phyloP scores from a whole-genome alignment of 2,888 invertebrate genomes.

The Stenolophus ochropezus region DNA sequence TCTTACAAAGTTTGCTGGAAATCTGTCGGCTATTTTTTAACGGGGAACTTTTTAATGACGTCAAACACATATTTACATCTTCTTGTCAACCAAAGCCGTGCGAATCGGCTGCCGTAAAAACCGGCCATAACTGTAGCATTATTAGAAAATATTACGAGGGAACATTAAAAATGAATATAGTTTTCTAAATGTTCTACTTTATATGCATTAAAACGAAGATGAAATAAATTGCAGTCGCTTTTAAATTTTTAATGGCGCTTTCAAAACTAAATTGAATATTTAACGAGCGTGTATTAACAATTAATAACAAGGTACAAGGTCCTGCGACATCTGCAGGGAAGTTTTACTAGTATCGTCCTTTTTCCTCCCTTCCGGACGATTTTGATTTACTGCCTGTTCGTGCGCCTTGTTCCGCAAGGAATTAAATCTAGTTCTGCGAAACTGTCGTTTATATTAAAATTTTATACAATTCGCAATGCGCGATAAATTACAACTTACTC shows the following conservation, averaged over 20 bases:
- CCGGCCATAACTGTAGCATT: conserved; percentile 31
- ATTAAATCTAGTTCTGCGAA: conserved; percentile 28
- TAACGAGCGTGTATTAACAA: conserved; percentile 37
- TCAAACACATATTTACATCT: conserved; percentile 11
- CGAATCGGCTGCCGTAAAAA: conserved; percentile 10
- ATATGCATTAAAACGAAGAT: conserved; percentile 48
- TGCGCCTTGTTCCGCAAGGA: neutral
- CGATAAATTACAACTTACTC: neutral
- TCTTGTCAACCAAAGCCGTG: conserved; percentile 19
- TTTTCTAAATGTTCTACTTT: conserved; percentile 43
- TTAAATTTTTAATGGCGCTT: conserved; percentile 41
- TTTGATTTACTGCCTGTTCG: conserved; percentile 32
- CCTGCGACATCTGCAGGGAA: conserved; percentile 31
- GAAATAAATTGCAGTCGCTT: conserved; percentile 49
- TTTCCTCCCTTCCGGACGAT: conserved; percentile 23
- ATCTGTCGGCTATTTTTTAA: neutral
- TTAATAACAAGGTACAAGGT: conserved; percentile 44
- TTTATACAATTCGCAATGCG: conserved; percentile 16
- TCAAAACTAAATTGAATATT: conserved; percentile 53
- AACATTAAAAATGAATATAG: conserved; percentile 44
- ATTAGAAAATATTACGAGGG: conserved; percentile 45
- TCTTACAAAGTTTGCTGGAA: conserved; percentile 1
- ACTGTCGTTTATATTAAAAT: conserved; percentile 27
- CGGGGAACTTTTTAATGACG: conserved; percentile 20
- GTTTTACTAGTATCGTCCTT: conserved; percentile 37